Conservation (phyloP, 1,140 invertebrate species). For the Lordiphosa mommai region DNA sequence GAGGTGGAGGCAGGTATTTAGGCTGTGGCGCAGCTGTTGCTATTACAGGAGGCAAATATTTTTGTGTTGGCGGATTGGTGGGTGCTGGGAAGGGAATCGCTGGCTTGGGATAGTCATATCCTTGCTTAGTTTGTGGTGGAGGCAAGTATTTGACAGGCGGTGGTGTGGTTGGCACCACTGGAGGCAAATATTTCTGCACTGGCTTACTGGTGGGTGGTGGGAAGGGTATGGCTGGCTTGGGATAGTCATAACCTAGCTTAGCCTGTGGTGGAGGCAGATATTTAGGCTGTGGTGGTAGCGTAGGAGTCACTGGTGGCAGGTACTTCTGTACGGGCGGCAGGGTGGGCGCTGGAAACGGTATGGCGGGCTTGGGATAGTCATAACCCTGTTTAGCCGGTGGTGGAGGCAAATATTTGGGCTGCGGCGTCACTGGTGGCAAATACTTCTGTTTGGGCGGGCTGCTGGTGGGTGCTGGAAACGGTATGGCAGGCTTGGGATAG, state of each 20-base stretch:
- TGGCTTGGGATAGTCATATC: slow-evolving; percentile 56
- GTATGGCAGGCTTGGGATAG: slow-evolving; percentile 46
- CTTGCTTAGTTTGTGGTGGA: slow-evolving; percentile 21
- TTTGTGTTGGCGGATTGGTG: slow-evolving; percentile 25
- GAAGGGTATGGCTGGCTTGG: slow-evolving; percentile 49
- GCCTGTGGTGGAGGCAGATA: slow-evolving; percentile 17
- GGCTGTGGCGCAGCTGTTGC: slow-evolving; percentile 43
- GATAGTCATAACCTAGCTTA: slow-evolving; percentile 46
- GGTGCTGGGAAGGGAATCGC: slow-evolving; percentile 48
- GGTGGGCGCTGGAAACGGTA: slow-evolving; percentile 47
- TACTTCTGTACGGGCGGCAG: slow-evolving; percentile 31
- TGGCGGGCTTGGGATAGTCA: slow-evolving; percentile 49
- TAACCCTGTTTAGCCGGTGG: slow-evolving; percentile 27
- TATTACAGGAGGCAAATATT: slow-evolving; percentile 36
- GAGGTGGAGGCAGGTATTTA: slow-evolving; percentile 20
- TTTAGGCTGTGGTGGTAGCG: slow-evolving; percentile 8
- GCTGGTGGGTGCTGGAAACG: slow-evolving; percentile 45
- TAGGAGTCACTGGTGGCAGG: slow-evolving; percentile 28
- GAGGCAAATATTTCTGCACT: slow-evolving; percentile 34
- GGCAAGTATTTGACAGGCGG: slow-evolving; percentile 16
- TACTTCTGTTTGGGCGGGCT: slow-evolving; percentile 31
- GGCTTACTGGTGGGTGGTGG: slow-evolving; percentile 37
- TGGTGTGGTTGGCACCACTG: slow-evolving; percentile 5
- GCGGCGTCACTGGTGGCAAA: slow-evolving; percentile 32
- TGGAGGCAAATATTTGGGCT: slow-evolving; percentile 17